Evolutionary conservation across 2,113 vertebrate genomes (phyloP), one percentile per base, ranked within the genome.

Genomic region (Sigmodon hispidus): DNA sequence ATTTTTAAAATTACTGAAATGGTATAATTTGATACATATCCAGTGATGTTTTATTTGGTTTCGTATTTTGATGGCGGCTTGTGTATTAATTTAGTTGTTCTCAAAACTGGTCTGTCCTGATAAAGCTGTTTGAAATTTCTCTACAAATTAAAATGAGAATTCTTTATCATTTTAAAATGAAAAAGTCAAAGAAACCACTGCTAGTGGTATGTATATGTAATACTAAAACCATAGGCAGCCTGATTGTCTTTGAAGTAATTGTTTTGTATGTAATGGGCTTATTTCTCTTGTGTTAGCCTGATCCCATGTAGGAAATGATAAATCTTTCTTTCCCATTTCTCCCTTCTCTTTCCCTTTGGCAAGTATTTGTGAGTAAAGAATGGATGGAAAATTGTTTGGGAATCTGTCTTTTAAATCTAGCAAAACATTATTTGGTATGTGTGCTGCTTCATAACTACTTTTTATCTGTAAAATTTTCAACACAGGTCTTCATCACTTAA

Each of bases 381-480:
- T 4, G 12, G 34, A 91, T 69, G 31, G 6, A 36, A 22, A 75
- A 86, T 45, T 22, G 1, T 89, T 87, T 67, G 7, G 55, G 3
- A 26, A 87, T 77, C 43, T 36, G 3, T 69, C 59, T 34, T 65
- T 90, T 40, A 45, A 87, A 50, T 21, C 31, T 48, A 17, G 21
- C 2, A 24, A 31, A 22, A 63, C 21, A 16, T 96, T 84, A 76
- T 88, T 85, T 95, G 80, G 59, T 61, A 87, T 87, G 15, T 31
- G 24, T 43, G 1, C 36, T 63, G 24, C 1, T 75, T 92, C 45
- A 76, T 65, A 79, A 43, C 84, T 13, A 90, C 45, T 36, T 85
- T 89, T 95, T 90, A 40, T 72, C 95, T 43, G 3, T 69, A 73
- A 72, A 26, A 24, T 90, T 94, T 94, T 69, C 84, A 80, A 61